Base-by-base conservation (phyloP, 2,888 invertebrate genomes). In the Herminia tarsipennalis region DNA sequence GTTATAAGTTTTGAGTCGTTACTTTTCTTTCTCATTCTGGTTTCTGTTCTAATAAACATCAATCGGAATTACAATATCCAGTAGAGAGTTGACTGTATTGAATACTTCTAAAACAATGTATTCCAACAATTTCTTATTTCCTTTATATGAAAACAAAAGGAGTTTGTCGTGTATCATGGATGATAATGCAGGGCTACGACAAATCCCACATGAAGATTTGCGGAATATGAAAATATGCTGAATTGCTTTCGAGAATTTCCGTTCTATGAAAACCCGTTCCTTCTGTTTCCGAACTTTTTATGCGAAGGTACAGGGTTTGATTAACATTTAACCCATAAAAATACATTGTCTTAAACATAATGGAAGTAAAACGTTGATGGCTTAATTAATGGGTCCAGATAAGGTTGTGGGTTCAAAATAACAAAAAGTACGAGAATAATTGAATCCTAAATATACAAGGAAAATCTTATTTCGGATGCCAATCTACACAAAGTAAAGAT, bases 161-260 rank as follows among this genome's bases (percentile, higher is more conserved):
- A 1, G 12, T 35, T 39, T 34, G 13, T 28, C 22, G 22, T 35
- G 27, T 28, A 22, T 35, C 13, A 34, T 29, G 17, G 8, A 13
- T 21, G 16, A 34, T 28, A 12, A 42, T 9, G 16, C 16, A 29
- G 12, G 27, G 9, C 27, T 33, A 18, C 20, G 3, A 3, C 27
- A 20, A 27, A 40, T 13, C 25, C 25, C 33, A 16, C 10, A 18
- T 20, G 10, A 27, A 27, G 33, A 32, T 40, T 33, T 20, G 20
- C 17, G 41, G 34, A 17, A 42, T 42, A 35, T 21, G 5, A 29
- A 41, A 42, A 42, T 35, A 34, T 28, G 28, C 34, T 28, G 34
- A 41, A 41, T 22, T 22, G 12, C 20, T n/a, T 22, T n/a, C 22
- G 17, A 41, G 18, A 14, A 12, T 22, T 9, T 13, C 6, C 14